A percentile compares a stretch with the other conserved stretches of the same genome.
Evolutionary conservation across 2,888 invertebrate genomes (phyloP).

Genomic region (Amiota minor): DNA sequence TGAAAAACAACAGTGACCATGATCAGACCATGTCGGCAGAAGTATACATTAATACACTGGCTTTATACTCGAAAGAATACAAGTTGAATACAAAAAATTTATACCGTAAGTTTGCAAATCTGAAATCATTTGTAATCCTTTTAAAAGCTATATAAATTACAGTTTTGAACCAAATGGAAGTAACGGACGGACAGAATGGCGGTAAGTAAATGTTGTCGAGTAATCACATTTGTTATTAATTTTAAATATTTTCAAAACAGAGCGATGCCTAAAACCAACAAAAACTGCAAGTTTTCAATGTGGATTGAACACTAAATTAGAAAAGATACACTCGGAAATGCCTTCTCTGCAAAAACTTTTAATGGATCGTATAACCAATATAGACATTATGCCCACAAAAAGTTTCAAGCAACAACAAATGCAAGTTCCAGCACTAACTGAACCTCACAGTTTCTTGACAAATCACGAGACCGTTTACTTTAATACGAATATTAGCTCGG

Average conservation of each 20-base stretch:
- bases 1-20: constrained; percentile 81
- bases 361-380: constrained; percentile 60
- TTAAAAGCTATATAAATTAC: constrained; percentile 24
- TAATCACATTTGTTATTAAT: not conserved
- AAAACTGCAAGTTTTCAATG: constrained; percentile 71
- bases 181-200: constrained; percentile 63
- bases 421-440: constrained; percentile 59
- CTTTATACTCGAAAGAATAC: constrained; percentile 69
- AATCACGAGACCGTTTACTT: constrained; percentile 72
- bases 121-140: constrained; percentile 11
- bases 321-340: constrained; percentile 26
- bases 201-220: constrained; percentile 51
- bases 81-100: constrained; percentile 62
- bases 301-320: constrained; percentile 49
- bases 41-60: constrained; percentile 67
- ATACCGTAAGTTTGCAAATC: constrained; percentile 61
- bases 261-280: constrained; percentile 66
- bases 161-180: constrained; percentile 71
- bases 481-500: constrained; percentile 65
- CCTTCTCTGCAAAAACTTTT: constrained; percentile 48
- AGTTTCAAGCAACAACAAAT: constrained; percentile 53
- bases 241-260: constrained; percentile 40
- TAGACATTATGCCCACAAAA: constrained; percentile 60
- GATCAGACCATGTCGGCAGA: constrained; percentile 74
- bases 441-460: constrained; percentile 69